Conservation (phyloP, 1,140 invertebrate genomes). For the Chlorops oryzae region DNA sequence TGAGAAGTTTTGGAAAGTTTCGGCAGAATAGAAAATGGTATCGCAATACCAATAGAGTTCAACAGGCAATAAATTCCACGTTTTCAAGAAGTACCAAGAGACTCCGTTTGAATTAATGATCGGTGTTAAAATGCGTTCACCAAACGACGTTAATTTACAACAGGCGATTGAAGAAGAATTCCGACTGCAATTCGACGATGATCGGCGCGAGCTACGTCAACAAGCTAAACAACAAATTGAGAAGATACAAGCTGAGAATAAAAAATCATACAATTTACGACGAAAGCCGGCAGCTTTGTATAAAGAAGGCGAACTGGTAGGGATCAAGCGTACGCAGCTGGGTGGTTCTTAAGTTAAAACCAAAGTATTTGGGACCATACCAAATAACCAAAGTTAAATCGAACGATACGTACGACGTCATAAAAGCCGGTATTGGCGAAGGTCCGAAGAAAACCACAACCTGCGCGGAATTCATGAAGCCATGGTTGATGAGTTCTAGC, state of each 20-base stretch:
- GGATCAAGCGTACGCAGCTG: conserved; percentile 32
- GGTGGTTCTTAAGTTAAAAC: conserved; percentile 28
- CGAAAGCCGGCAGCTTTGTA: conserved; percentile 18
- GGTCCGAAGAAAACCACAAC: too few relatives aligned
- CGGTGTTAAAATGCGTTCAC: conserved; percentile 9
- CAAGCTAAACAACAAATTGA: conserved; percentile 10
- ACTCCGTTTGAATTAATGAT: conserved; percentile 11
- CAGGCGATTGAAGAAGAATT: conserved; percentile 5
- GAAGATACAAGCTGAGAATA: conserved; percentile 6
- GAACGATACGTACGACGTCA: conserved; percentile 24
- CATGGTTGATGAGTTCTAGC: too few relatives aligned
- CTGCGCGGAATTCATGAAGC: too few relatives aligned
- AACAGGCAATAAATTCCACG: conserved; percentile 11
- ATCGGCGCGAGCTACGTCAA: background rate
- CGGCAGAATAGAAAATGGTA: too few relatives aligned
- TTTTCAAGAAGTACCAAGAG: conserved; percentile 2
- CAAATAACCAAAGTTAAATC: conserved; percentile 17
- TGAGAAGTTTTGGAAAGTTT: too few relatives aligned
- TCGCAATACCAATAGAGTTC: conserved; percentile 4
- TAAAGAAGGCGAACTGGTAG: conserved; percentile 23
- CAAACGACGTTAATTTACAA: too few relatives aligned
- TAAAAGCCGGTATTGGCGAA: too few relatives aligned
- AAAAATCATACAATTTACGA: background rate
- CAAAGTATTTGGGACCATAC: conserved; percentile 25
- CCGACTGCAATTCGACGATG: background rate